phyloP scores from a whole-genome alignment of 2,797 vertebrate species.

The Liparis tanakae region DNA sequence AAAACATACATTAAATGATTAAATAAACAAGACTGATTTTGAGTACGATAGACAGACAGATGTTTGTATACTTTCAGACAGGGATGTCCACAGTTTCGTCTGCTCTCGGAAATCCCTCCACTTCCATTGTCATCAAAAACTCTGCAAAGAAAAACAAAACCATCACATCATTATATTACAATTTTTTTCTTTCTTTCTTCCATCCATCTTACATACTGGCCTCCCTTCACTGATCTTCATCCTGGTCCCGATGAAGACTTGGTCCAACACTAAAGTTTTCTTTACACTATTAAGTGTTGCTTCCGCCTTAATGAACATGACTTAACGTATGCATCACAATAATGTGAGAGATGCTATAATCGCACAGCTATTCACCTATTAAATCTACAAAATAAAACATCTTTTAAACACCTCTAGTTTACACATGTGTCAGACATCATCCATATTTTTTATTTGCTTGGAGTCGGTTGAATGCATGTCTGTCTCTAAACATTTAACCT shows the following conservation, averaged over 20 bases:
- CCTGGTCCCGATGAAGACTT: background rate
- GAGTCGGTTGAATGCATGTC: background rate
- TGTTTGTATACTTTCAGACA: constrained; percentile 54
- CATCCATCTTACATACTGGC: no score
- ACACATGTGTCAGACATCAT: background rate
- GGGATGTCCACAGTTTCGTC: constrained; percentile 83
- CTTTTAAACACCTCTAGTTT: background rate
- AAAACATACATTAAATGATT: constrained; percentile 23
- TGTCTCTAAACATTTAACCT: background rate
- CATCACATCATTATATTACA: background rate
- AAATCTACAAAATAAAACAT: background rate
- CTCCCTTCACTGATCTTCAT: background rate
- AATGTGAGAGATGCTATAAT: background rate
- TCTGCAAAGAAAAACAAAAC: constrained; percentile 76
- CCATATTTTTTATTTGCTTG: background rate
- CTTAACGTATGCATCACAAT: background rate
- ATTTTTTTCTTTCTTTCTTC: no score
- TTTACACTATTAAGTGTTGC: background rate
- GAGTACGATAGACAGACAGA: background rate
- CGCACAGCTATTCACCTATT: background rate
- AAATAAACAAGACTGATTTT: background rate
- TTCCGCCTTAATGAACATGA: background rate
- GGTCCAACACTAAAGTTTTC: background rate
- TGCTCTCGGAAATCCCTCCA: constrained; percentile 83
- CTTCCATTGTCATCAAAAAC: constrained; percentile 89